Evolutionary conservation across 2,113 vertebrate species (phyloP).

Genomic region (Paracanthobrama guichenoti): DNA sequence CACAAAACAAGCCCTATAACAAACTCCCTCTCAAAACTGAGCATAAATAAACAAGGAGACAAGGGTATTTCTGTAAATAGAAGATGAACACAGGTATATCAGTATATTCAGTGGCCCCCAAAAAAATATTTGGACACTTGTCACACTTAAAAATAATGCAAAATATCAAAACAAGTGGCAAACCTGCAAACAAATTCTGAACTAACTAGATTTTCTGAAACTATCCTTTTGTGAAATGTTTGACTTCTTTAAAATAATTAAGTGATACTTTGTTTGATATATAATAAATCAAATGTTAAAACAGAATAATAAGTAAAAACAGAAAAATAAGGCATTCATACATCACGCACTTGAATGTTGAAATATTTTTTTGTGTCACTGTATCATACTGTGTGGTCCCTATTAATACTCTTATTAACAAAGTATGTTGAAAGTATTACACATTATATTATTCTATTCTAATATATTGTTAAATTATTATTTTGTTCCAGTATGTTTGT

Average conservation of each 20-base stretch:
- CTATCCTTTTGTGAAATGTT: background rate
- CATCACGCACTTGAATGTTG: background rate
- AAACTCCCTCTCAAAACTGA: background rate
- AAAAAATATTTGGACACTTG: background rate
- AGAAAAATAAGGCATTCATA: background rate
- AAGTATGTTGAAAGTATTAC: no score
- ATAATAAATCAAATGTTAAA: background rate
- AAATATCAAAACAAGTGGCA: background rate
- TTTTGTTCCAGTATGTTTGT: background rate
- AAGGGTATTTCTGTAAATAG: background rate
- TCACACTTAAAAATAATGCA: background rate
- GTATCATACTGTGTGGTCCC: background rate
- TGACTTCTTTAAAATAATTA: background rate
- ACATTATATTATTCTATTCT: no score
- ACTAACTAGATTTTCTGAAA: background rate
- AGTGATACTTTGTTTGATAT: background rate
- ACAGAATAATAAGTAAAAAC: background rate
- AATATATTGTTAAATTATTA: background rate
- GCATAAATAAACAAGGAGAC: conserved; percentile 14
- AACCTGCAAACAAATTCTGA: background rate
- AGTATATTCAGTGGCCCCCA: background rate
- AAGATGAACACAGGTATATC: background rate
- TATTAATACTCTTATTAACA: background rate
- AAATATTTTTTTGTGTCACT: background rate
- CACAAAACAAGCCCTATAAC: background rate